A percentile compares a stretch with the other conserved stretches of the same genome.
These are phyloP conservation scores for Aphidius ervi DNA, from an alignment of 1,140 invertebrate genomes.

Conservation along the genomic window DNA sequence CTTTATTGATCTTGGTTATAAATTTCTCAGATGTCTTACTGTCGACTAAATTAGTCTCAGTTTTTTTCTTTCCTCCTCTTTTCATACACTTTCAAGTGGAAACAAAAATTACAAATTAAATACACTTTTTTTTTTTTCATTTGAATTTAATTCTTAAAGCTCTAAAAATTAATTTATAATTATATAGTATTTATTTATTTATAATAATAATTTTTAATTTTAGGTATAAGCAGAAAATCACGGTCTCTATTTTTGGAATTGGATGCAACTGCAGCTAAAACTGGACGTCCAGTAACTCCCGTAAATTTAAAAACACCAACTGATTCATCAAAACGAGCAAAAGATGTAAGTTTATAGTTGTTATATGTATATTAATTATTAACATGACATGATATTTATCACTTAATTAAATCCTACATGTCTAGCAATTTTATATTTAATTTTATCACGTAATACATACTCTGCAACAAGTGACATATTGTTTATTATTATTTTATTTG, in stretches of 20 bases:
- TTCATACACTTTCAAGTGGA: not conserved
- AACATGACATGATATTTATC: too few relatives aligned
- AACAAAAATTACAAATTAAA: not conserved
- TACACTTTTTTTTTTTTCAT: not conserved
- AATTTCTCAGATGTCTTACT: too few relatives aligned
- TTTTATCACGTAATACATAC: too few relatives aligned
- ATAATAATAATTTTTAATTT: not conserved
- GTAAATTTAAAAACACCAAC: conserved; percentile 50
- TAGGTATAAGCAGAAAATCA: conserved; percentile 82
- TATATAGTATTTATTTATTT: not conserved
- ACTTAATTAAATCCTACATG: not conserved
- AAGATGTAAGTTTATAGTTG: conserved; percentile 53
- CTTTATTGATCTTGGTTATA: too few relatives aligned
- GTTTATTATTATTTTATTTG: too few relatives aligned
- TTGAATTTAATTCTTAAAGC: too few relatives aligned
- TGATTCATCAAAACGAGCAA: conserved; percentile 53
- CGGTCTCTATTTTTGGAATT: conserved; percentile 80
- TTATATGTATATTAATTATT: too few relatives aligned
- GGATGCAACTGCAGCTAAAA: conserved; percentile 65
- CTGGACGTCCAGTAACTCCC: conserved; percentile 46
- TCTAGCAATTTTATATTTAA: not conserved
- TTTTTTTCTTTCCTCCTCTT: not conserved
- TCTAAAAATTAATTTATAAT: not conserved
- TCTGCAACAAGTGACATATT: too few relatives aligned
- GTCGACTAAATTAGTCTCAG: not conserved